phyloP scores from a whole-genome alignment of 2,797 vertebrate species.

The Brotogeris chrysoptera region DNA sequence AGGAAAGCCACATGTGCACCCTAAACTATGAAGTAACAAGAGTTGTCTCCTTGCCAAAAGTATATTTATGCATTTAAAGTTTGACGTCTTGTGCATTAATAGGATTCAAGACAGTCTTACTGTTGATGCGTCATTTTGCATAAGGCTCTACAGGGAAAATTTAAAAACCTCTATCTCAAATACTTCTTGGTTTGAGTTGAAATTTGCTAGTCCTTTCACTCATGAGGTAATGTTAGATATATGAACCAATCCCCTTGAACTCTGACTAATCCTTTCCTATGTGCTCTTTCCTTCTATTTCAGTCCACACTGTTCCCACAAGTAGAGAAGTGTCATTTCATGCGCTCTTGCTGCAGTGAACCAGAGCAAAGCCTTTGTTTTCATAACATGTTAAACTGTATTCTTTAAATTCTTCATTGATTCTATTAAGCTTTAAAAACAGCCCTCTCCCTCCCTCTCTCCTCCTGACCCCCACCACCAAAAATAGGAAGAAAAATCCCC shows the following conservation, averaged over 20 bases:
- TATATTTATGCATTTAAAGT: not conserved
- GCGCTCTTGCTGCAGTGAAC: conserved; percentile 26
- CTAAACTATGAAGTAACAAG: not conserved
- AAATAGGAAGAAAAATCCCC: not conserved
- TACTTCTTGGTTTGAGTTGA: not conserved
- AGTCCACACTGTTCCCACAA: not conserved
- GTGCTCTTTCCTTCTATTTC: not conserved
- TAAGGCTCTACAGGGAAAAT: not conserved
- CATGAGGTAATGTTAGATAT: not conserved
- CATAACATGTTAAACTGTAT: conserved; percentile 35
- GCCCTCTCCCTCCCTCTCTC: not conserved
- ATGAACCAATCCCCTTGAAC: not conserved
- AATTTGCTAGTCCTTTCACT: not conserved
- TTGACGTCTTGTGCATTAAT: not conserved
- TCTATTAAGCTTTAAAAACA: conserved; percentile 55
- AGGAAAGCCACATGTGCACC: rapidly evolving
- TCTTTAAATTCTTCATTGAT: conserved; percentile 55
- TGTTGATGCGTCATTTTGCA: not conserved
- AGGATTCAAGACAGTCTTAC: not conserved
- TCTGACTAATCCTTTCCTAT: not conserved
- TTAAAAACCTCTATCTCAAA: not conserved
- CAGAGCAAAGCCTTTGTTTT: conserved; percentile 55
- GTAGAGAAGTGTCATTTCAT: not conserved
- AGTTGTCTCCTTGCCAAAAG: not conserved
- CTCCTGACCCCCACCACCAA: not conserved